A percentile compares a stretch with the other conserved stretches of the same genome.
Evolutionary conservation across 1,140 invertebrate species (phyloP).

Genomic region (Lordiphosa clarofinis): DNA sequence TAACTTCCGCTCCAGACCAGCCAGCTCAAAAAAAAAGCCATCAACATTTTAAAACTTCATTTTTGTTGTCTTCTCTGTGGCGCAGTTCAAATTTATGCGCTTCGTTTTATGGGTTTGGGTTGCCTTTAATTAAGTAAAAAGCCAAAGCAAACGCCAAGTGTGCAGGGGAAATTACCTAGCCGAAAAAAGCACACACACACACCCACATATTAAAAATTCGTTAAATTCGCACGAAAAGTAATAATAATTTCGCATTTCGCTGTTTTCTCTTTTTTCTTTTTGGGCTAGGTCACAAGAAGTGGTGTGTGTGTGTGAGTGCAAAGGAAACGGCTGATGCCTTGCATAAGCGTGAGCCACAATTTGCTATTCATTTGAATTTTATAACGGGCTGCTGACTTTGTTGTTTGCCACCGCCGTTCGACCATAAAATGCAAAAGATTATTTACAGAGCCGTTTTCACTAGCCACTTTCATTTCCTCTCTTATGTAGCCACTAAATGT

Average conservation of each 20-base stretch:
- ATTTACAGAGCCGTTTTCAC: slow-evolving; percentile 51
- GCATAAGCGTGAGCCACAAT: slow-evolving; percentile 41
- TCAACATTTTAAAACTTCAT: slow-evolving; percentile 45
- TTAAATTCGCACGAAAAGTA: slow-evolving; percentile 72
- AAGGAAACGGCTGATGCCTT: slow-evolving; percentile 66
- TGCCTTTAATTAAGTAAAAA: slow-evolving; percentile 54
- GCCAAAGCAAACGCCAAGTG: slow-evolving; percentile 38
- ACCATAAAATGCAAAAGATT: slow-evolving; percentile 71
- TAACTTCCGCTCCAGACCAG: slow-evolving; percentile 39
- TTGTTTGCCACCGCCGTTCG: slow-evolving; percentile 38
- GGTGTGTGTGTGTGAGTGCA: slow-evolving; percentile 28
- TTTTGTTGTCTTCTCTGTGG: slow-evolving; percentile 28
- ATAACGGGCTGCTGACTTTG: slow-evolving; percentile 24
- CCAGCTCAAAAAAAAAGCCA: slow-evolving; percentile 12
- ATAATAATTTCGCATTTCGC: slow-evolving; percentile 53
- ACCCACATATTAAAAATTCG: slow-evolving; percentile 44
- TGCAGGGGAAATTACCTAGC: slow-evolving; percentile 20
- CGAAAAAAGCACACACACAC: slow-evolving; percentile 9
- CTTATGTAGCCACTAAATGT: slow-evolving; percentile 24
- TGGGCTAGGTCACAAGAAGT: neutral
- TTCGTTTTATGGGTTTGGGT: slow-evolving; percentile 9
- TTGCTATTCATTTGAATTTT: slow-evolving; percentile 76
- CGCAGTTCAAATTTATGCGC: slow-evolving; percentile 37
- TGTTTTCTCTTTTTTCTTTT: neutral
- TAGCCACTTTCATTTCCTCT: slow-evolving; percentile 32